Evolutionary conservation across 1,140 invertebrate species (phyloP), one percentile per base, ranked within the genome.

Genomic region (Macrobrachium rosenbergii): DNA sequence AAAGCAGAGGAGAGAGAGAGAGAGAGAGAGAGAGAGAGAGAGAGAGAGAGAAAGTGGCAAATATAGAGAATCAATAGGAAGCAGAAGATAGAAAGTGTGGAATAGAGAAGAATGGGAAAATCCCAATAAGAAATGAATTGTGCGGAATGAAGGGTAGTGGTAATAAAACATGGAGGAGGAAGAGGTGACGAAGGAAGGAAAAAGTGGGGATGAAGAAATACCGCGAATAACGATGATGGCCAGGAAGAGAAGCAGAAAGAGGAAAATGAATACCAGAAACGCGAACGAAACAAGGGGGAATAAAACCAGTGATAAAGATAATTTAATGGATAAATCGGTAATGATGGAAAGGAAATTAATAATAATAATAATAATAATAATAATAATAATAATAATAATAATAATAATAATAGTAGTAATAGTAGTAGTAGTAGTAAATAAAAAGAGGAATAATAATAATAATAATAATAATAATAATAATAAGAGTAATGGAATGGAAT

Each of bases 1-100:
- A n/a, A n/a, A n/a, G n/a, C n/a, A n/a, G n/a, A n/a, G n/a, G 72
- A 75, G 72, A 75, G 28, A 28, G 72, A 75, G 72, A 28, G 28
- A 75, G 72, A 28, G 28, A 28, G 72, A 75, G 72, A 28, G 28
- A 28, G 72, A 28, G 72, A 75, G 28, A 75, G 72, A 28, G 72
- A 28, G 72, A 75, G 72, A 75, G 72, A 75, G 72, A 75, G 72
- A 28, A n/a, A n/a, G n/a, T n/a, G n/a, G n/a, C n/a, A n/a, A n/a
- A n/a, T n/a, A n/a, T n/a, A n/a, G 72, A 75, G 72, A 28, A 37
- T n/a, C 17, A 28, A 28, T 16, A 28, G 5, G 72, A 75, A 37
- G 28, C 17, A 28, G 2, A 28, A 37, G 28, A 28, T 12, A 37
- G 37, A 78, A 78, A 19, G 7, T 17, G 52, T 14, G 52, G 76